These are phyloP conservation scores for Rhogogaster chlorosoma DNA, from an alignment of 2,888 invertebrate genomes.

Conservation along the genomic window DNA sequence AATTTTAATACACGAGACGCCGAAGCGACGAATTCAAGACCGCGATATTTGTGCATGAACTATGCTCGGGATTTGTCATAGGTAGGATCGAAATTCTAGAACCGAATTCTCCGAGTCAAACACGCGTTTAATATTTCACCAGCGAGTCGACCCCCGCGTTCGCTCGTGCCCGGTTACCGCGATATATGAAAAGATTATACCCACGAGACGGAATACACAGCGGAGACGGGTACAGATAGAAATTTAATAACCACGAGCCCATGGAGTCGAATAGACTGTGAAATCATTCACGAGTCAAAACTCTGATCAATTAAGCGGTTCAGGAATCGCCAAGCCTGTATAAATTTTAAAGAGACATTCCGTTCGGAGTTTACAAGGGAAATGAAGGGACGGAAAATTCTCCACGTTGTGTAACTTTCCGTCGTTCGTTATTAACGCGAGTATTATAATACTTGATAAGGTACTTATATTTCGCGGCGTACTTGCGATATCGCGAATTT, in stretches of 20 bases:
- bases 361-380: not conserved
- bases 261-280: not conserved
- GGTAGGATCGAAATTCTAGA: no score
- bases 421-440: not conserved
- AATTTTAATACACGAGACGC: no score
- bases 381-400: not conserved
- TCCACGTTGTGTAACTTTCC: no score
- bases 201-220: not conserved
- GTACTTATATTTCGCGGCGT: not conserved
- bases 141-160: not conserved
- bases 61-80: no score
- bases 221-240: not conserved
- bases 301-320: no score
- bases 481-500: not conserved
- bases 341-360: no score
- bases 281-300: no score
- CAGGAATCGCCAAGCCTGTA: no score
- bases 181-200: not conserved
- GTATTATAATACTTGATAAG: not conserved
- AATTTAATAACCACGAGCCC: slow-evolving; percentile 18
- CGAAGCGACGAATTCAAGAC: no score
- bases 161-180: not conserved
- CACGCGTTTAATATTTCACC: slow-evolving; percentile 29
- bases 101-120: slow-evolving; percentile 20
- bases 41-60: no score